A percentile compares a stretch with the other conserved stretches of the same genome.
phyloP scores from a whole-genome alignment of 2,113 vertebrate species.

The Brachyistius frenatus region DNA sequence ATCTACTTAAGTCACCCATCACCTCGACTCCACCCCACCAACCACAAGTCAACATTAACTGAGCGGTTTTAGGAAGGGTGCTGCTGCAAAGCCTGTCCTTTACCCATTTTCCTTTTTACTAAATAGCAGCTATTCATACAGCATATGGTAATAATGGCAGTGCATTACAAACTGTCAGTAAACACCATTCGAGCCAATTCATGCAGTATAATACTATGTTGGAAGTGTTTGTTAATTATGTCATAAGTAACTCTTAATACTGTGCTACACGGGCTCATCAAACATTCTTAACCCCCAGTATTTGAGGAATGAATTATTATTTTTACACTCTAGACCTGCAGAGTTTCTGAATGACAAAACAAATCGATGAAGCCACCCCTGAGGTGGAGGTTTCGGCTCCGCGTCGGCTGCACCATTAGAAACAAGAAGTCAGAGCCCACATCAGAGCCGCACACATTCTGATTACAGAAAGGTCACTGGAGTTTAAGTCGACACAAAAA shows the following conservation, averaged over 20 bases:
- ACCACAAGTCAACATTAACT: conserved; percentile 20
- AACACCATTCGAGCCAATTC: neutral
- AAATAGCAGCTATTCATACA: neutral
- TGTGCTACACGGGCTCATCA: neutral
- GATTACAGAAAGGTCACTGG: neutral
- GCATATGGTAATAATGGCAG: neutral
- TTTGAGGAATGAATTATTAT: conserved; percentile 1
- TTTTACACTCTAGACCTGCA: conserved; percentile 6
- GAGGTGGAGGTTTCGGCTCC: conserved; percentile 26
- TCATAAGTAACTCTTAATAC: neutral
- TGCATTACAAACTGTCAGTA: neutral
- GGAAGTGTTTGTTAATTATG: too few relatives aligned
- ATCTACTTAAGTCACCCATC: conserved; percentile 27
- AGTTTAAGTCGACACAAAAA: neutral
- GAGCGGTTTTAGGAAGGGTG: neutral
- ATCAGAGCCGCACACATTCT: neutral
- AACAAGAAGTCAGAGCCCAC: neutral
- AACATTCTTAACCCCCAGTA: conserved; percentile 1
- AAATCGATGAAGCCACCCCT: conserved; percentile 60
- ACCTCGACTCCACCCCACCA: neutral
- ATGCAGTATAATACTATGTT: neutral
- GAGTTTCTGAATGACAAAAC: conserved; percentile 57
- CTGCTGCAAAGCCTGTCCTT: neutral
- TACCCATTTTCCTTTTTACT: neutral
- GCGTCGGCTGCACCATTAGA: conserved; percentile 3